Percentiles rank a stretch among this genome's conserved stretches.
These are phyloP conservation scores for Trogon surrucura DNA, from an alignment of 2,113 vertebrate genomes.

Conservation along the genomic window DNA sequence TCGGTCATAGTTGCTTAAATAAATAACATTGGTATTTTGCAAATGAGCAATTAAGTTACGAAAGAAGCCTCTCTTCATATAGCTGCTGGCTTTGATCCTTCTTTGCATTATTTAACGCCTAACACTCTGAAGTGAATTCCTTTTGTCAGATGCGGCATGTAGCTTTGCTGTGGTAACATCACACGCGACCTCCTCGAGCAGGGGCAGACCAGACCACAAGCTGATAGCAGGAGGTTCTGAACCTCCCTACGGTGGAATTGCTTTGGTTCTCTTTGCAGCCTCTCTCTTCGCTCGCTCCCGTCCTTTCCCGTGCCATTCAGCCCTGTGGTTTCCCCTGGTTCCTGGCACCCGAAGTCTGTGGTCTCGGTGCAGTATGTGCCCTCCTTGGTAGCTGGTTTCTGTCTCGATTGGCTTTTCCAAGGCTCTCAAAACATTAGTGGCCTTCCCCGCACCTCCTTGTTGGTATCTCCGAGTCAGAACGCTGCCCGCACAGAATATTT, in stretches of 20 bases:
- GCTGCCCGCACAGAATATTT: not conserved
- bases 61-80: not conserved
- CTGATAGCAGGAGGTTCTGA: not conserved
- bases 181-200: not conserved
- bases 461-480: not conserved
- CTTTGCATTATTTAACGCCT: not conserved
- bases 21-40: not conserved
- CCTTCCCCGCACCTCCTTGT: not conserved
- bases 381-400: not conserved
- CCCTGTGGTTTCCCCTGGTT: not conserved
- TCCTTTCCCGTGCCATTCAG: not conserved
- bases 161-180: not conserved
- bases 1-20: not conserved
- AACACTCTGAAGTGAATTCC: not conserved
- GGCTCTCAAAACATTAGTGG: not conserved
- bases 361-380: not conserved
- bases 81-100: constrained; percentile 4
- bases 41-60: constrained; percentile 2
- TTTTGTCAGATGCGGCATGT: not conserved
- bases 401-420: not conserved
- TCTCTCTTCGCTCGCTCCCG: rapidly evolving
- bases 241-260: not conserved
- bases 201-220: not conserved
- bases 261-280: not conserved
- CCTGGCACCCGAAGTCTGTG: not conserved